Evolutionary conservation across 2,888 invertebrate species (phyloP), one percentile per base, ranked within the genome.

Genomic region (Chorisops tibialis): DNA sequence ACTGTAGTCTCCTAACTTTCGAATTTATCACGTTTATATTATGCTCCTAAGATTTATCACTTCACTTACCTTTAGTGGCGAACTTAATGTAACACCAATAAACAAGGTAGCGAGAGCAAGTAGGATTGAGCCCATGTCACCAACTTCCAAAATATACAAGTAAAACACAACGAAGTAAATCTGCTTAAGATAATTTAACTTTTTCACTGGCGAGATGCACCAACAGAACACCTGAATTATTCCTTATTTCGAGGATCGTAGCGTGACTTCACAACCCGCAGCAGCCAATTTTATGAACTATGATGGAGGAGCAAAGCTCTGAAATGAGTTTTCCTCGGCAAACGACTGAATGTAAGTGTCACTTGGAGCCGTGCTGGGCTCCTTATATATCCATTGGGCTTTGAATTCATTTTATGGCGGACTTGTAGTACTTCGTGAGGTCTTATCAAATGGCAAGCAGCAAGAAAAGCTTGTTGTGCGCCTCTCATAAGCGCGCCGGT

Each of bases 261-360:
- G 30, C 30, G 30, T 9, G 30, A 30, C 30, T 30, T 9, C 1
- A 30, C 30, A 30, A 30, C 30, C 7, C 9, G 30, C 30, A 30
- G 30, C 30, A 30, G 30, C 7, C 30, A n/a, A n/a, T n/a, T n/a
- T n/a, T n/a, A n/a, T n/a, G n/a, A n/a, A n/a, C n/a, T n/a, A n/a
- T n/a, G n/a, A n/a, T n/a, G n/a, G n/a, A 30, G 30, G 30, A 30
- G 30, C 30, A 30, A 30, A 30, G 30, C 30, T 30, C 30, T 43
- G 56, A 43, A 56, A 35, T 30, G 43, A 43, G 11, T 56, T 43
- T 43, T 35, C 21, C 45, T 56, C 30, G n/a, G 43, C 56, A 56
- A 56, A 30, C 45, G 56, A 56, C 56, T 45, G 56, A 56, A 56
- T 56, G 30, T 12, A 56, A 56, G 56, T 56, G 56, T 56, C 56